Percentiles rank a stretch among this genome's conserved stretches.
Conservation (phyloP, 35 echinoderm and acorn worm species). For the Hemicentrotus pulcherrimus region DNA sequence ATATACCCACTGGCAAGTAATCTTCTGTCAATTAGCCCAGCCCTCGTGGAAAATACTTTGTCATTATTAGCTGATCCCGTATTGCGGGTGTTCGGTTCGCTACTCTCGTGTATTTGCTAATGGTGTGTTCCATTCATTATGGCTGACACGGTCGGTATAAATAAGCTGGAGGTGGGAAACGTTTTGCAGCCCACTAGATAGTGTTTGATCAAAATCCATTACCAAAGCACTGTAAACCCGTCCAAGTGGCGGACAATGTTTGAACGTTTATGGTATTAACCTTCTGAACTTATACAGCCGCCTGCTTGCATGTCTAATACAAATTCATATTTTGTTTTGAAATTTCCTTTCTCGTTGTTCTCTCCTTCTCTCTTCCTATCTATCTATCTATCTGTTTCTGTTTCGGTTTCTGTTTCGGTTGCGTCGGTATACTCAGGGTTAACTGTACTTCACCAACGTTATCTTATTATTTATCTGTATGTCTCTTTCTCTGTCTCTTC, state of each 20-base stretch:
- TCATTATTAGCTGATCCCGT: neutral
- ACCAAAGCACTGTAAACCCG: neutral
- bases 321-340: too few relatives aligned
- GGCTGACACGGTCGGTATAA: neutral
- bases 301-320: too few relatives aligned
- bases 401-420: too few relatives aligned
- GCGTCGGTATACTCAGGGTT: too few relatives aligned
- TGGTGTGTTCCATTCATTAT: neutral
- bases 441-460: too few relatives aligned
- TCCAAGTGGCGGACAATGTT: neutral
- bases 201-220: neutral
- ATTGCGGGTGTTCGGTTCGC: neutral
- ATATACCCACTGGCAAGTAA: neutral
- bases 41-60: neutral
- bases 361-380: neutral
- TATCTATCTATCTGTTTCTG: neutral
- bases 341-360: too few relatives aligned
- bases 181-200: neutral
- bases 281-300: too few relatives aligned
- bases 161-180: neutral
- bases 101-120: neutral
- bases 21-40: slow-evolving; percentile 1
- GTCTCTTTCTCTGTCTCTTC: neutral
- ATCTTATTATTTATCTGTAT: too few relatives aligned
- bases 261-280: too few relatives aligned